Base-by-base conservation (phyloP, 2,113 vertebrate genomes). In the Microtus richardsoni region DNA sequence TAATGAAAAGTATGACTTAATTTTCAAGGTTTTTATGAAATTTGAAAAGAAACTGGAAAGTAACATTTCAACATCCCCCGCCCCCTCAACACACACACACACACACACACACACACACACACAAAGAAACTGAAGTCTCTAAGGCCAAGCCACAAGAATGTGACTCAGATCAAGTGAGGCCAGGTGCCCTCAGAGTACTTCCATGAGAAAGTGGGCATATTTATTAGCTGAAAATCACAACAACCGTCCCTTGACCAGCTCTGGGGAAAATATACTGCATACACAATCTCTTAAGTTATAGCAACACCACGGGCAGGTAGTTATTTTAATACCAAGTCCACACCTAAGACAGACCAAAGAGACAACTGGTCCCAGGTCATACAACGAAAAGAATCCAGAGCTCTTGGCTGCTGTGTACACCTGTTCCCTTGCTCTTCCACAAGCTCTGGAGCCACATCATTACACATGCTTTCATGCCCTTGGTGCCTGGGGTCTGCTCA, bases 401-500 rank as follows among this genome's bases (percentile, higher is more conserved):
- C 36, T 5, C 68, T 6, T 4, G 14, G 58, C n/a, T 7, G 1
- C 22, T 21, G 9, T 33, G 28, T 4, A 19, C 22, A 8, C 39
- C 41, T 14, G 30, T 26, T 19, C 33, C 83, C 44, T 2, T 0
- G 39, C 78, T 74, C 30, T 3, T 12, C 44, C 33, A 14, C 13
- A 7, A 70, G 49, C 28, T 41, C 58, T 1, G 19, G 30, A 60
- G 49, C 39, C 22, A 14, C 0, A 19, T 16, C 19, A 4, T 33
- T 52, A 62, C 41, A 49, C 52, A 21, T 1, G 30, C 39, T 71
- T 39, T 16, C 7, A n/a, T 2, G 33, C 12, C 16, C 30, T 80
- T 0, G 0, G 17, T 26, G 62, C 52, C 47, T 11, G 4, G 28
- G 28, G 1, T 2, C 47, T 5, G 2, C 26, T 0, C 54, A 10